Percentiles rank a stretch among this genome's conserved stretches.
Conservation (phyloP, 2,113 vertebrate species). For the Choloepus hoffmanni region DNA sequence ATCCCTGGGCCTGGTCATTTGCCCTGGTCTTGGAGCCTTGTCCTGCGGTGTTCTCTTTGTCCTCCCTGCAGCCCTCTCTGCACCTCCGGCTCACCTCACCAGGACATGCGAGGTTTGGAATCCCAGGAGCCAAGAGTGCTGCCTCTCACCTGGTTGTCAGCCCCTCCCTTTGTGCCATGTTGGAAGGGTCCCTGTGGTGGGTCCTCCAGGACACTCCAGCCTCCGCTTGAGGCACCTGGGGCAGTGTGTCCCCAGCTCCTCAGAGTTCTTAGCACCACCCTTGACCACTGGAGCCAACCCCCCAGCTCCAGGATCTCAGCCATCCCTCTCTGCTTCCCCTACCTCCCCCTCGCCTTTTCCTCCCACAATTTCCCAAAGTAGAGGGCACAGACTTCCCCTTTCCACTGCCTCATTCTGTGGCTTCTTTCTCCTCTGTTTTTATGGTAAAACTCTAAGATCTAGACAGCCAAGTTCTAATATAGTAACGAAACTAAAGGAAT, state of each 20-base stretch:
- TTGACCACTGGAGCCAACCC: neutral
- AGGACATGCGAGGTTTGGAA: neutral
- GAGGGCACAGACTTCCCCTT: neutral
- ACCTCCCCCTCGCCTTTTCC: neutral
- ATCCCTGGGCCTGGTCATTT: neutral
- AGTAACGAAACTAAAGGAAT: neutral
- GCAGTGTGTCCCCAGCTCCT: neutral
- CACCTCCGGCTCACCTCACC: neutral
- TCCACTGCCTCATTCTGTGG: neutral
- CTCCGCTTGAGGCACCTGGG: neutral
- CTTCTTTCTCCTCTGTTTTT: neutral
- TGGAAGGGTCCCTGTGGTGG: neutral
- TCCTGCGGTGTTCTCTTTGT: neutral
- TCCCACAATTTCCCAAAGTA: neutral
- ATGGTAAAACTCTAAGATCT: neutral
- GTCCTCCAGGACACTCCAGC: neutral
- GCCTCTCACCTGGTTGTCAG: neutral
- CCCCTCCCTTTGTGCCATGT: no score
- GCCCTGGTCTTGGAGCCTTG: neutral
- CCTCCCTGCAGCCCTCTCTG: neutral
- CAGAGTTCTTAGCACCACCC: neutral
- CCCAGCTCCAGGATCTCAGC: neutral
- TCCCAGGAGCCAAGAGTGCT: neutral
- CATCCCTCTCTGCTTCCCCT: neutral
- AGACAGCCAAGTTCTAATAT: neutral